Percentiles rank a stretch among this genome's conserved stretches.
Evolutionary conservation across 2,797 vertebrate species (phyloP).

Genomic region (Sparus aurata): DNA sequence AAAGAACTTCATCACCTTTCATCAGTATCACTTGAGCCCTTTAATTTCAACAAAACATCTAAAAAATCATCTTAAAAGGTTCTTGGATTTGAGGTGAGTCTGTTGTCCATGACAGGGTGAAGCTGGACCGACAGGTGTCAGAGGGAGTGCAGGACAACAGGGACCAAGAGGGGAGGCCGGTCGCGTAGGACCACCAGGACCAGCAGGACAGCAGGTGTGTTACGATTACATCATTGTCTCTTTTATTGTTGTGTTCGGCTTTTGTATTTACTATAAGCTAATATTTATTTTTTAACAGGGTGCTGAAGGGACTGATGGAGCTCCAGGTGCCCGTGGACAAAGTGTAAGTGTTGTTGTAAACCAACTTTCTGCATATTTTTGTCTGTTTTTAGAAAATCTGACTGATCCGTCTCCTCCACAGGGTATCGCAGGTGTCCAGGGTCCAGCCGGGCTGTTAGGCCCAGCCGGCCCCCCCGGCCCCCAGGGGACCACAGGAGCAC

Average conservation of each 20-base stretch:
- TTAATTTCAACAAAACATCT: background rate
- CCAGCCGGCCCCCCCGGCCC: slow-evolving; percentile 91
- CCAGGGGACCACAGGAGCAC: slow-evolving; percentile 91
- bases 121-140: slow-evolving; percentile 92
- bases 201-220: slow-evolving; percentile 89
- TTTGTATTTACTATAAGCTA: background rate
- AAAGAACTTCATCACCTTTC: no score
- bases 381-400: background rate
- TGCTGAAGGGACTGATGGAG: slow-evolving; percentile 89
- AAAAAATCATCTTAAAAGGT: background rate
- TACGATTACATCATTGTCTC: background rate
- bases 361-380: background rate
- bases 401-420: slow-evolving; percentile 56
- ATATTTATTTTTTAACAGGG: slow-evolving; percentile 83
- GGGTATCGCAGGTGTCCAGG: slow-evolving; percentile 91
- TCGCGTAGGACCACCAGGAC: slow-evolving; percentile 87
- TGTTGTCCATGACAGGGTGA: slow-evolving; percentile 86
- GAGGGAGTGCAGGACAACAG: slow-evolving; percentile 93
- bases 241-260: background rate
- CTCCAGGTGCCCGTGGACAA: slow-evolving; percentile 90
- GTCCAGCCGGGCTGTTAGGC: slow-evolving; percentile 89
- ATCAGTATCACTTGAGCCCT: background rate
- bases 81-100: background rate
- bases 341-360: slow-evolving; percentile 82
- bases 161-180: slow-evolving; percentile 93